phyloP scores from a whole-genome alignment of 2,888 invertebrate species.

The Liposcelis brunnea region DNA sequence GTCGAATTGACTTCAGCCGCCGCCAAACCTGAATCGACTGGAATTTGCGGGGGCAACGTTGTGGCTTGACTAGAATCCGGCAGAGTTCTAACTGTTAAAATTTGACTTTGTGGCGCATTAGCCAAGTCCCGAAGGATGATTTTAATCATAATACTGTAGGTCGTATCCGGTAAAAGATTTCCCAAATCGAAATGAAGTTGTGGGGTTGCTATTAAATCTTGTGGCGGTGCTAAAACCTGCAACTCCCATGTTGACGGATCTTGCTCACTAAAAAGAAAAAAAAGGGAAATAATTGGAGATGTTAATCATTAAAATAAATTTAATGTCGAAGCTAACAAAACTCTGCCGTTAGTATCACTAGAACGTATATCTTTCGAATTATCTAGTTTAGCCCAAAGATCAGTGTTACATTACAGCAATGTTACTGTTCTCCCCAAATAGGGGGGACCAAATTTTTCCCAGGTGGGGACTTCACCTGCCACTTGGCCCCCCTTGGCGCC shows the following conservation, averaged over 20 bases:
- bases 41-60: slow-evolving; percentile 40
- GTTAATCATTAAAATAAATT: slow-evolving; percentile 19
- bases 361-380: no score
- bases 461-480: no score
- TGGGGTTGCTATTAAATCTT: slow-evolving; percentile 68
- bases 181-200: slow-evolving; percentile 70
- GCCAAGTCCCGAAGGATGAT: slow-evolving; percentile 59
- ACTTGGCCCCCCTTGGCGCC: no score
- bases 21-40: slow-evolving; percentile 53
- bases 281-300: not conserved
- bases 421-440: no score
- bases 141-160: slow-evolving; percentile 67
- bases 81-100: slow-evolving; percentile 57
- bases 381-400: no score
- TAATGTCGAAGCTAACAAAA: no score
- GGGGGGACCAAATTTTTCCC: no score
- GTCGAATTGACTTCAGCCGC: slow-evolving; percentile 61
- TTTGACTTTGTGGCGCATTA: slow-evolving; percentile 57
- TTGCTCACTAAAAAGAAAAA: slow-evolving; percentile 32
- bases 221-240: slow-evolving; percentile 73
- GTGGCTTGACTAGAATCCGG: slow-evolving; percentile 28
- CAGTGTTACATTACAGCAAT: no score
- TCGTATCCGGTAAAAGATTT: slow-evolving; percentile 57
- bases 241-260: slow-evolving; percentile 61
- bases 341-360: no score